phyloP scores from a whole-genome alignment of 2,797 vertebrate genomes.

The Melanitta fusca region DNA sequence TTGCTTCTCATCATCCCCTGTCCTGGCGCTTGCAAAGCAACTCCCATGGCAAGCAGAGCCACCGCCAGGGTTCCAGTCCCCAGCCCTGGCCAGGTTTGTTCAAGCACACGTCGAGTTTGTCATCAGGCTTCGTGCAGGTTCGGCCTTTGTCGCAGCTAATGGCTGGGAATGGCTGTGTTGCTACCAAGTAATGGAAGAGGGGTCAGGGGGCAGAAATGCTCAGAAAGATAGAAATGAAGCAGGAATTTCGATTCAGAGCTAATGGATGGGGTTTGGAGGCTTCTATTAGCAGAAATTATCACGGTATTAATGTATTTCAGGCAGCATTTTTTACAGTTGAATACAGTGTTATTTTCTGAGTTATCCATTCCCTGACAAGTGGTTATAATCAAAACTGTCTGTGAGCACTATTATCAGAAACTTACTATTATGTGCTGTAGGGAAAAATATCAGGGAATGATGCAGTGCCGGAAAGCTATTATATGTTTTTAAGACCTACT shows the following conservation, averaged over 20 bases:
- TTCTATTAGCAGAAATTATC: slow-evolving; percentile 66
- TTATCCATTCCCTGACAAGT: slow-evolving; percentile 63
- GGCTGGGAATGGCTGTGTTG: background rate
- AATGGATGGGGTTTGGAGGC: slow-evolving; percentile 34
- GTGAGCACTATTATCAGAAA: slow-evolving; percentile 69
- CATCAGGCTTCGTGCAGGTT: rapidly evolving
- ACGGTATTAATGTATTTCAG: slow-evolving; percentile 69
- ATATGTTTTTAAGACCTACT: slow-evolving; percentile 72
- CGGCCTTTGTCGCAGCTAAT: background rate
- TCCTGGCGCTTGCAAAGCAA: rapidly evolving
- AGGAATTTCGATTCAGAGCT: slow-evolving; percentile 20
- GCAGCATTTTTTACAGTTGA: slow-evolving; percentile 64
- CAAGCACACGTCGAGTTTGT: rapidly evolving
- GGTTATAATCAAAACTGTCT: slow-evolving; percentile 75
- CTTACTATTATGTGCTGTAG: slow-evolving; percentile 64
- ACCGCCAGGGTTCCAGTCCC: rapidly evolving
- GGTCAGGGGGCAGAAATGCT: slow-evolving; percentile 27
- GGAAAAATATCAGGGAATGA: slow-evolving; percentile 50
- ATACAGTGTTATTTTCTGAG: slow-evolving; percentile 68
- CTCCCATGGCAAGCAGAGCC: background rate
- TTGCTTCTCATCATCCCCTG: rapidly evolving
- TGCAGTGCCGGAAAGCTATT: slow-evolving; percentile 57
- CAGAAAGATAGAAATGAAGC: slow-evolving; percentile 13
- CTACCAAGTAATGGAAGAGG: background rate
- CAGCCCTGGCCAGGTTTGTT: background rate